A percentile compares a stretch with the other conserved stretches of the same genome.
These are phyloP conservation scores for Scleropages formosus DNA, from an alignment of 2,797 vertebrate genomes.

Conservation along the genomic window DNA sequence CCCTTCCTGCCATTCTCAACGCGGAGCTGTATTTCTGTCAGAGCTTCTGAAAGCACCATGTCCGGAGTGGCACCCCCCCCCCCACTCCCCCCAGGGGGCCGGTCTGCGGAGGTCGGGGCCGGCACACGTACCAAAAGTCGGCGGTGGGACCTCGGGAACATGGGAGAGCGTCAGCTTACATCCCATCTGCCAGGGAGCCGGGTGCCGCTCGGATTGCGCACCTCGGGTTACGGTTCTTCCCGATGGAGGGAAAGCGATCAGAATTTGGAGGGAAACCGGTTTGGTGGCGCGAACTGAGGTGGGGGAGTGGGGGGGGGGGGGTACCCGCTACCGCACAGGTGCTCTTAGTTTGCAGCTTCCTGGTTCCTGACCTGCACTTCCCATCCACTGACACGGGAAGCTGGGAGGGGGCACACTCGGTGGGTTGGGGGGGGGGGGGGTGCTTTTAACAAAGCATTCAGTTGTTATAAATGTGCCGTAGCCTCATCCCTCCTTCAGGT, in stretches of 20 bases:
- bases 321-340: conserved; percentile 37
- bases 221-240: background rate
- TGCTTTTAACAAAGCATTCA: background rate
- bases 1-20: conserved; percentile 85
- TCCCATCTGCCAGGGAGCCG: too few species aligned
- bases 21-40: conserved; percentile 68
- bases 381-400: conserved; percentile 47
- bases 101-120: conserved; percentile 39
- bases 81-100: conserved; percentile 37
- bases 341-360: conserved; percentile 40
- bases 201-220: too few species aligned
- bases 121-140: conserved; percentile 15
- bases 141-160: background rate
- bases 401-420: conserved; percentile 27
- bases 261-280: background rate
- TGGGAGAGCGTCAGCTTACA: background rate
- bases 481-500: background rate
- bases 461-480: background rate
- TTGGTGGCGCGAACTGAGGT: background rate
- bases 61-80: conserved; percentile 42
- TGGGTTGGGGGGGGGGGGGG: too few species aligned
- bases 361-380: conserved; percentile 43
- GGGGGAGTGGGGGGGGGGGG: background rate
- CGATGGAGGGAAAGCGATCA: conserved; percentile 11
- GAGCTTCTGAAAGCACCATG: conserved; percentile 55